Base-by-base conservation (phyloP, 92 coral and sea anemone species). In the Ricordea florida region DNA sequence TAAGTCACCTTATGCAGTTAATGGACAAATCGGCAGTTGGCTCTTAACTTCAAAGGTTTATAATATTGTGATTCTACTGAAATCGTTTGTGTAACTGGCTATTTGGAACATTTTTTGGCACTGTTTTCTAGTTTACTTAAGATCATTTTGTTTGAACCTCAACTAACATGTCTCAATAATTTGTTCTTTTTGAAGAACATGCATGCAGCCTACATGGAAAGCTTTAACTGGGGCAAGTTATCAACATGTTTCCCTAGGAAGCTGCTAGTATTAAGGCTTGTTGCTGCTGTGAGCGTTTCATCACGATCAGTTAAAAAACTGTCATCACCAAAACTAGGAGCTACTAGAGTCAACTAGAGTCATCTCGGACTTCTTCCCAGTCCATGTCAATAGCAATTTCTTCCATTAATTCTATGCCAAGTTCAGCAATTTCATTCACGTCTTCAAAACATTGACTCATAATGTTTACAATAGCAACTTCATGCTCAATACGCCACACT, bases 401-500 rank as follows among this genome's bases (percentile, higher is more conserved):
- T 24, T 69, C 85, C 10, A 43, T 61, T 17, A 77, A 20, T 27
- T 57, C 57, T 36, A 47, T n/a, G 22, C 45, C 79, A 33, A 25
- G 65, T 22, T 66, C 73, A 31, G 67, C 42, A 22, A 41, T 37
- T 17, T 34, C 27, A n/a, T 57, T 30, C 13, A 83, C 59, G 64
- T 83, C 89, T 45, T 27, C 80, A 69, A 84, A 77, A 47, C 52
- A 40, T 30, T 58, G 51, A 21, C 74, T 52, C 23, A 84, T 62
- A 14, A 55, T 55, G 25, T 61, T 32, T 6, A 77, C n/a, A 55
- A 83, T 62, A 9, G 79, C 79, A 59, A 24, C 32, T 38, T 84
- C 84, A 76, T 83, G 84, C 31, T 35, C 60, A 15, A 35, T 43
- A 17, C 77, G 66, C 84, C 84, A 83, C 28, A 76, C 78, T 59